These are phyloP conservation scores for Oxyruncus cristatus DNA, from an alignment of 2,113 vertebrate species.

Conservation along the genomic window DNA sequence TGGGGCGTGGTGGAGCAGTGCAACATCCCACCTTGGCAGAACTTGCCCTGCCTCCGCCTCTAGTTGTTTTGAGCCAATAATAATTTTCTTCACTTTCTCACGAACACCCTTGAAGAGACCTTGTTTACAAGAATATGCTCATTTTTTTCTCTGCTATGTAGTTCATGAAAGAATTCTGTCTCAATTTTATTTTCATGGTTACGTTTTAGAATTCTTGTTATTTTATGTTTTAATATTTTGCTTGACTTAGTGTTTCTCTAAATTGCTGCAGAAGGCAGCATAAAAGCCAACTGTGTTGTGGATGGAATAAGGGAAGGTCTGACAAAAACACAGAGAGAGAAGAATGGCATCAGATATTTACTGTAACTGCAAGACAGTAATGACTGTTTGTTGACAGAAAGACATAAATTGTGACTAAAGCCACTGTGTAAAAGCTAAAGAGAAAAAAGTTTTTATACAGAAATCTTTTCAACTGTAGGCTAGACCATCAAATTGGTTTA, in stretches of 20 bases:
- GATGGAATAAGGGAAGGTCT: conserved; percentile 56
- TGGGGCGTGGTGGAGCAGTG: not conserved
- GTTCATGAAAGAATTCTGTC: not conserved
- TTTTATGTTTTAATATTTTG: conserved; percentile 22
- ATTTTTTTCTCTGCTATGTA: not conserved
- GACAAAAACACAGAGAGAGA: conserved; percentile 20
- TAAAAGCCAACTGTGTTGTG: conserved; percentile 33
- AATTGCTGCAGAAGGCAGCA: not conserved
- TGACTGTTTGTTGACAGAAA: conserved; percentile 55
- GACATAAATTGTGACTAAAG: conserved; percentile 2
- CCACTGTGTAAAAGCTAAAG: not conserved
- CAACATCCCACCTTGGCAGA: not conserved
- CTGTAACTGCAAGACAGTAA: conserved; percentile 59
- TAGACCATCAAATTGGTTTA: conserved; percentile 60
- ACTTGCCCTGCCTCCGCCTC: not conserved
- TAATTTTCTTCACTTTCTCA: not conserved
- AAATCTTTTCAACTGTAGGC: conserved; percentile 11
- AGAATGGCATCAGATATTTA: conserved; percentile 59
- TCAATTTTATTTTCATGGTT: not conserved
- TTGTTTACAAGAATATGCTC: not conserved
- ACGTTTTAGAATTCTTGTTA: not conserved
- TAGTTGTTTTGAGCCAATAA: not conserved
- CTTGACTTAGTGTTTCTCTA: conserved; percentile 20
- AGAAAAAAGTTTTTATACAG: conserved; percentile 58
- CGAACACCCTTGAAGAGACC: not conserved